Conservation (phyloP, 2,797 vertebrate species). For the Chromis chromis region DNA sequence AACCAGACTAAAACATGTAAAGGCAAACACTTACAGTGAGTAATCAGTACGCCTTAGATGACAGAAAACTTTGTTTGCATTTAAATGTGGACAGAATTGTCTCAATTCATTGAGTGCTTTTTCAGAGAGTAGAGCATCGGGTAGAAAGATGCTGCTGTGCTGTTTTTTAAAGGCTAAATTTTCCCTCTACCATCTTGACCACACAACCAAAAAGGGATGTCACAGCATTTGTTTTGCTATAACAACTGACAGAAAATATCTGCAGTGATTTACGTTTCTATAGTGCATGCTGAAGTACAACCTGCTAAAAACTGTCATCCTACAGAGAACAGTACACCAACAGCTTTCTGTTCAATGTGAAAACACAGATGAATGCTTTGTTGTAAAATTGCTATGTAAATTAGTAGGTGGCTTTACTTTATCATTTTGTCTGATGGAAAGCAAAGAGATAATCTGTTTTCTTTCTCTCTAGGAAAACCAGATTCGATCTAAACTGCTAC, state of each 20-base stretch:
- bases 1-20: no score
- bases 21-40: no score
- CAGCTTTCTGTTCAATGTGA: background rate
- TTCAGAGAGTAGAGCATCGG: no score
- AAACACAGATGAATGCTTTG: background rate
- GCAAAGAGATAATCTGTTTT: conserved; percentile 14
- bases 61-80: no score
- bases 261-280: background rate
- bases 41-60: no score
- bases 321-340: background rate
- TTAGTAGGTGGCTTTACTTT: background rate
- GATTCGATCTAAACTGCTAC: conserved; percentile 93
- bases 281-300: background rate
- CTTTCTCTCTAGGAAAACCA: conserved; percentile 89
- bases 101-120: no score
- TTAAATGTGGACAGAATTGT: no score
- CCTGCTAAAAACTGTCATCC: background rate
- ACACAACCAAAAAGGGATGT: background rate
- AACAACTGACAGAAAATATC: background rate
- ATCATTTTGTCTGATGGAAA: background rate
- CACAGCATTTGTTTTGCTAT: background rate
- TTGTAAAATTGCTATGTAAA: background rate
- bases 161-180: background rate
- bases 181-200: background rate
- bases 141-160: background rate